A percentile compares a stretch with the other conserved stretches of the same genome.
Evolutionary conservation across 2,113 vertebrate genomes (phyloP).

Genomic region (Haliaeetus leucogaster): DNA sequence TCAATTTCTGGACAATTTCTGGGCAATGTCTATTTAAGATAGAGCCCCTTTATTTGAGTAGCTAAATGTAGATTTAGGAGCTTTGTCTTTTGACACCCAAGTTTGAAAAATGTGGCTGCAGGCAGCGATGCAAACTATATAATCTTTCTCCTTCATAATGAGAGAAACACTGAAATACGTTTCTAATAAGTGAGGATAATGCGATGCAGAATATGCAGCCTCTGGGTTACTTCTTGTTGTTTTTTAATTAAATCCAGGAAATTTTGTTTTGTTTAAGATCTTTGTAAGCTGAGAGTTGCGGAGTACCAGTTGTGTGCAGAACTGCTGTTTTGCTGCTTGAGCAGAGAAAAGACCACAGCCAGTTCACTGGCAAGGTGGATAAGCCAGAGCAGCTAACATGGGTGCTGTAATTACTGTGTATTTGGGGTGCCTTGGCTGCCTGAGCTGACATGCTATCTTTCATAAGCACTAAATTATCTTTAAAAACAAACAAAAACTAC

Average conservation of each 20-base stretch:
- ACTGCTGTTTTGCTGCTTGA: not conserved
- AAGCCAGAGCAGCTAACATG: not conserved
- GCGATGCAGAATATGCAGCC: not conserved
- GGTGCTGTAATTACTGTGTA: not conserved
- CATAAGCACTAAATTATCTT: not conserved
- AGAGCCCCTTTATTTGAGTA: not conserved
- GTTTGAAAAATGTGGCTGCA: not conserved
- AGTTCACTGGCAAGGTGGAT: not conserved
- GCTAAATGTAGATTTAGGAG: not conserved
- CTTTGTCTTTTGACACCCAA: not conserved
- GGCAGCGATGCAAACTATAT: not conserved
- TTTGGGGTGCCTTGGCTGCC: not conserved
- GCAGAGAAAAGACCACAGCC: not conserved
- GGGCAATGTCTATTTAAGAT: not conserved
- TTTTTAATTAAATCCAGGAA: conserved; percentile 22
- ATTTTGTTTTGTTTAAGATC: not conserved
- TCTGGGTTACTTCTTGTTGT: not conserved
- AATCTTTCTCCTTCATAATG: not conserved
- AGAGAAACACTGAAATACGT: not conserved
- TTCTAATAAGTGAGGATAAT: not conserved
- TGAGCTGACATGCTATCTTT: not conserved
- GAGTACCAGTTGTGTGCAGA: not conserved
- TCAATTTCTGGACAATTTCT: not conserved
- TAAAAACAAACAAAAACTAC: not conserved
- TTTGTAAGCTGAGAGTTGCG: not conserved